Evolutionary conservation across 2,113 vertebrate genomes (phyloP).

Genomic region (Nyctereutes procyonoides): DNA sequence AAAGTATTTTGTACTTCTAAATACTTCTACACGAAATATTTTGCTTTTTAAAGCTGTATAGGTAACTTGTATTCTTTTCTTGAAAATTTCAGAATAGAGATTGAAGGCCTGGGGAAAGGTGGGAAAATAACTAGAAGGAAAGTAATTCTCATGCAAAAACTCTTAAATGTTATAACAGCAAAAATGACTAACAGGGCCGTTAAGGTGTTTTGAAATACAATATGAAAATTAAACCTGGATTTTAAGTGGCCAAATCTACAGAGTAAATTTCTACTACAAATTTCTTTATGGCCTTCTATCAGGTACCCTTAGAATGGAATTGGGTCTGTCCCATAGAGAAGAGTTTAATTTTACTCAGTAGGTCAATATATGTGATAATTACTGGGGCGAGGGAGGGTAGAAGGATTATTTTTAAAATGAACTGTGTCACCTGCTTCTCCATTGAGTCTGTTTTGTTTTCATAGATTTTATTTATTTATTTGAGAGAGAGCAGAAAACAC

Average conservation of each 20-base stretch:
- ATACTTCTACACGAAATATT: background rate
- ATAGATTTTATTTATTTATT: no score
- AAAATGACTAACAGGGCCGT: background rate
- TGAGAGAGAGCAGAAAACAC: no score
- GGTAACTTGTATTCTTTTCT: background rate
- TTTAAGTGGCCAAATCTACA: background rate
- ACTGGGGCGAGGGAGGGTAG: rapidly evolving
- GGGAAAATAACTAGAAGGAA: constrained; percentile 33
- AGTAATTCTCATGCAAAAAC: constrained; percentile 43
- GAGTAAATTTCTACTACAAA: constrained; percentile 4
- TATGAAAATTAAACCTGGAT: constrained; percentile 41
- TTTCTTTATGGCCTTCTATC: constrained; percentile 16
- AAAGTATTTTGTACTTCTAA: background rate
- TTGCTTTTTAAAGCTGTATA: background rate
- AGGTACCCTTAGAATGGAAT: background rate
- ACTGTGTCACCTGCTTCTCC: background rate
- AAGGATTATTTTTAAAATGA: background rate
- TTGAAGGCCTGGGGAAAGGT: background rate
- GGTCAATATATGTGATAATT: background rate
- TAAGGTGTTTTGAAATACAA: constrained; percentile 17
- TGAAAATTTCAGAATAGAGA: constrained; percentile 41
- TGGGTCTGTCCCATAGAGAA: background rate
- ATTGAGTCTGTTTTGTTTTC: background rate
- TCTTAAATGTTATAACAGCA: constrained; percentile 14
- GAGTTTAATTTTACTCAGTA: constrained; percentile 32